Evolutionary conservation across 1,140 invertebrate genomes (phyloP).

Genomic region (Chironomus tepperi): DNA sequence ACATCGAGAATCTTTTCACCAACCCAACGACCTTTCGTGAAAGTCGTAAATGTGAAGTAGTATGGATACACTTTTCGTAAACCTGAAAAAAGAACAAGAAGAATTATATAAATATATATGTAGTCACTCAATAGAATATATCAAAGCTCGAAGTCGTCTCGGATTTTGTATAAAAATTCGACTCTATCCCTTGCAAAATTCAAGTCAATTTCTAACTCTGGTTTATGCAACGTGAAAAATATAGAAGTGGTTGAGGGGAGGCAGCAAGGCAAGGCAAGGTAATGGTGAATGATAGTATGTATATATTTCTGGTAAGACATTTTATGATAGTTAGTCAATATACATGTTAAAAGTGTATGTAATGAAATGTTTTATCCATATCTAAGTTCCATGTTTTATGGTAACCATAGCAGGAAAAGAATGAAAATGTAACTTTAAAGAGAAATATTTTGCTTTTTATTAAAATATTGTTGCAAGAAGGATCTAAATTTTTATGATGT

Average conservation of each 20-base stretch:
- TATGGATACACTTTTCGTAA: conserved; percentile 97
- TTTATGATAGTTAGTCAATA: conserved; percentile 3
- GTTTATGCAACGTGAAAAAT: background rate
- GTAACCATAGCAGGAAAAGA: background rate
- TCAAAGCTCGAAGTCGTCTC: too few species aligned
- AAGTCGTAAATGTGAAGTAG: conserved; percentile 94
- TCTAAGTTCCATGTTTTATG: background rate
- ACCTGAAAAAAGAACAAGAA: conserved; percentile 51
- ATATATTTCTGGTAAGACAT: conserved; percentile 1
- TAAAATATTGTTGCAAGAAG: too few species aligned
- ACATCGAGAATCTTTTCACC: conserved; percentile 91
- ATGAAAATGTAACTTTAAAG: background rate
- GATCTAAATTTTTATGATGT: too few species aligned
- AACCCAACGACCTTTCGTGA: conserved; percentile 96
- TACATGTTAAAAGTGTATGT: background rate
- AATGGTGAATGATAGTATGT: background rate
- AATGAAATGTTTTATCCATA: conserved; percentile 9
- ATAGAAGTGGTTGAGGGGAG: background rate
- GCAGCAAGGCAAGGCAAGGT: background rate
- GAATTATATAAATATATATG: too few species aligned
- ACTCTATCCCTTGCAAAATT: too few species aligned
- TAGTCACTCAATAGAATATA: too few species aligned
- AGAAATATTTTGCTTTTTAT: background rate
- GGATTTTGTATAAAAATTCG: too few species aligned
- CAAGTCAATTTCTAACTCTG: too few species aligned